These are phyloP conservation scores for Stegana nigrithorax DNA, from an alignment of 2,888 invertebrate genomes.

Conservation along the genomic window DNA sequence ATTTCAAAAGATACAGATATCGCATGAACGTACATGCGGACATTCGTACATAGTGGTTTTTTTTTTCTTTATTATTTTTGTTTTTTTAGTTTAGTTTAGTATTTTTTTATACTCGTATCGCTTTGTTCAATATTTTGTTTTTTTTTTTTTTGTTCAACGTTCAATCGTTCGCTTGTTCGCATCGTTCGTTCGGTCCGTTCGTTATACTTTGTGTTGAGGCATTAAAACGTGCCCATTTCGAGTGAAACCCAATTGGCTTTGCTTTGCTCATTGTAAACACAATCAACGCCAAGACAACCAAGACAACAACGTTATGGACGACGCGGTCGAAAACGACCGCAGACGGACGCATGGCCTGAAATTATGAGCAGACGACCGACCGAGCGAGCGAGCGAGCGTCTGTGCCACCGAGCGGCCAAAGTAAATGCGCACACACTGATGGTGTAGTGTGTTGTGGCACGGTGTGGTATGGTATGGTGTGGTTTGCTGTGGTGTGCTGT, in stretches of 20 bases:
- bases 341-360: background rate
- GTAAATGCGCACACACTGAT: no score
- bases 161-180: background rate
- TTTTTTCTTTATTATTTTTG: background rate
- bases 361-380: conserved; percentile 9
- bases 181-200: background rate
- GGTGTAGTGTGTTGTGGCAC: no score
- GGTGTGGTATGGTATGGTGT: no score
- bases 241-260: conserved; percentile 19
- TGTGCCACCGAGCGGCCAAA: no score
- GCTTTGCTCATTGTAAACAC: conserved; percentile 17
- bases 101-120: background rate
- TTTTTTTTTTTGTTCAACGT: conserved; percentile 3
- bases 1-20: conserved; percentile 9
- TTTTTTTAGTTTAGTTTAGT: background rate
- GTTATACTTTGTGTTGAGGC: conserved; percentile 15
- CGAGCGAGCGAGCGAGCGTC: no score
- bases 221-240: conserved; percentile 20
- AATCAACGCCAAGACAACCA: conserved; percentile 4
- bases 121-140: background rate
- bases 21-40: background rate
- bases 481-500: background rate
- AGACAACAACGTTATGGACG: background rate
- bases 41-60: background rate
- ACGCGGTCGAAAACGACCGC: no score